These are phyloP conservation scores for Drosophila lowei DNA, from an alignment of 1,140 invertebrate genomes.

Conservation along the genomic window DNA sequence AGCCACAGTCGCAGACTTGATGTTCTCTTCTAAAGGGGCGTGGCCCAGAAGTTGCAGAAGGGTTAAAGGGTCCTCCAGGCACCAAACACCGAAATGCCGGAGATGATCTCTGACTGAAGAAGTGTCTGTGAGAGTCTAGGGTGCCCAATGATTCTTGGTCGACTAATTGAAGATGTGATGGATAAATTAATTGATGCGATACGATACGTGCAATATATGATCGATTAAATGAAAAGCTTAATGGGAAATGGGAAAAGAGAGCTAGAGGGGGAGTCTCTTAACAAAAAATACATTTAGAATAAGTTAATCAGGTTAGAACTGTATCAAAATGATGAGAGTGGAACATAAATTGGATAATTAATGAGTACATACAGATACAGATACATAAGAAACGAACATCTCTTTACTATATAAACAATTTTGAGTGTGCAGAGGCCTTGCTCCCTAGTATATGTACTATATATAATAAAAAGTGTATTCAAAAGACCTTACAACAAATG, in stretches of 20 bases:
- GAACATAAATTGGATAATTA: too few species aligned
- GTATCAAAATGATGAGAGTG: too few species aligned
- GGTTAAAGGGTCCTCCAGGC: constrained; percentile 36
- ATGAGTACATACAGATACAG: too few species aligned
- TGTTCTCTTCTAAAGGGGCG: constrained; percentile 36
- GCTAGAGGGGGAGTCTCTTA: too few species aligned
- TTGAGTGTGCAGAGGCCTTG: too few species aligned
- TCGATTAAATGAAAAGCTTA: constrained; percentile 26
- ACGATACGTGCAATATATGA: constrained; percentile 8
- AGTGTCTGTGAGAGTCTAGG: constrained; percentile 12
- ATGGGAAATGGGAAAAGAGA: background rate
- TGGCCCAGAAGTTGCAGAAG: constrained; percentile 62
- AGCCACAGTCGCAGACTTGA: constrained; percentile 25
- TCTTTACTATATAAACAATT: too few species aligned
- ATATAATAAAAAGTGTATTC: too few species aligned
- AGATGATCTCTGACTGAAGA: constrained; percentile 27
- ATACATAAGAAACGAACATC: too few species aligned
- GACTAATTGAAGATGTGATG: constrained; percentile 51
- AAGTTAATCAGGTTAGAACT: too few species aligned
- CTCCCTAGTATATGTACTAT: too few species aligned
- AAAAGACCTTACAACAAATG: too few species aligned
- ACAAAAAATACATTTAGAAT: too few species aligned
- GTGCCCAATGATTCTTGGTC: constrained; percentile 2
- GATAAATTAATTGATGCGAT: constrained; percentile 47
- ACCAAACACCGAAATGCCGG: constrained; percentile 11